Conservation (phyloP, 2,113 vertebrate species). For the Vanacampus margaritifer region DNA sequence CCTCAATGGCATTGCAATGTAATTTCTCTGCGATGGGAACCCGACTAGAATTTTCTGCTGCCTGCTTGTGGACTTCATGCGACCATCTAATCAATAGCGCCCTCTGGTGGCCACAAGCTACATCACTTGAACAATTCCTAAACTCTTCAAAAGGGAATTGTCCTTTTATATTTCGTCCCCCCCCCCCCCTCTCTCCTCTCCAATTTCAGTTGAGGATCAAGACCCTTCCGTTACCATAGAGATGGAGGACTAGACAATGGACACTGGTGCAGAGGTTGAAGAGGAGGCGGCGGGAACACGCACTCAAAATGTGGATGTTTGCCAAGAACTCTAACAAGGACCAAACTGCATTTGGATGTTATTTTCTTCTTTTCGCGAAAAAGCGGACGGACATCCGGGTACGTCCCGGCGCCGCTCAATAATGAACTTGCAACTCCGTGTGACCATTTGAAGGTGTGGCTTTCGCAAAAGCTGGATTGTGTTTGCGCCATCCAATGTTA, state of each 20-base stretch:
- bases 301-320: slow-evolving; percentile 42
- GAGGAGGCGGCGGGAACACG: slow-evolving; percentile 22
- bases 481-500: slow-evolving; percentile 18
- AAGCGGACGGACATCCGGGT: slow-evolving; percentile 20
- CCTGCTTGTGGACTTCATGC: neutral
- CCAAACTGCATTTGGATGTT: slow-evolving; percentile 33
- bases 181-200: slow-evolving; percentile 6
- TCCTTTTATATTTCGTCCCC: neutral
- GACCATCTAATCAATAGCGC: slow-evolving; percentile 21
- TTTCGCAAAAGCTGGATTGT: slow-evolving; percentile 5
- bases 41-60: neutral
- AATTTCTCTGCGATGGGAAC: neutral
- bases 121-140: neutral
- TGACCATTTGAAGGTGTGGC: neutral
- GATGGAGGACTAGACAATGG: slow-evolving; percentile 61
- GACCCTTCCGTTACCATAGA: slow-evolving; percentile 70
- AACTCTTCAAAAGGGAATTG: neutral
- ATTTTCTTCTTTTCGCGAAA: slow-evolving; percentile 24
- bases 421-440: slow-evolving; percentile 9
- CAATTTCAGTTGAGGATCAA: slow-evolving; percentile 61
- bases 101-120: slow-evolving; percentile 49
- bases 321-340: slow-evolving; percentile 21
- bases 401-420: slow-evolving; percentile 6
- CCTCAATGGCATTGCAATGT: neutral
- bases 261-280: slow-evolving; percentile 18